Evolutionary conservation across 2,888 invertebrate genomes (phyloP), one percentile per base, ranked within the genome.

Genomic region (Drosophila atroscutellata): DNA sequence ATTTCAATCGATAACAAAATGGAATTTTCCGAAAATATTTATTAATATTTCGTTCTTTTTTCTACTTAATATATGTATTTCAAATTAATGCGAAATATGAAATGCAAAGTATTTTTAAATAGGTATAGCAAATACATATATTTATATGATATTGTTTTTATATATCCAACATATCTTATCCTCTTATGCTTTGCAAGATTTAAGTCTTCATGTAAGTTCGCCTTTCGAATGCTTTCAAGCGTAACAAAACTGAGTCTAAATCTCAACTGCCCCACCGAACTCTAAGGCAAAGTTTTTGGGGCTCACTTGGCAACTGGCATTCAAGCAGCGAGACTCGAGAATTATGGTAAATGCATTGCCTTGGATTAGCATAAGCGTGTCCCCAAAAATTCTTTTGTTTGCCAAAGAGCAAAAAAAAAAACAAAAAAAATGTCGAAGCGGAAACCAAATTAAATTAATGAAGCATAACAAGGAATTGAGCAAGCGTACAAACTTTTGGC

Each of bases 391-490:
- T 68, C 61, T 58, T 77, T 76, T 85, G 72, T 67, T 69, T 77
- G 49, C 49, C 50, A 45, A 37, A 30, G 24, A 34, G 26, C 20
- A 28, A 37, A 20, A 26, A 18, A 15, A 52, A 26, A 18, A 15
- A 52, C 26, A 13, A 39, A n/a, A 36, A 55, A 64, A 59, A 66
- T 64, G 8, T 11, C 20, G 15, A 71, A 71, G 69, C 80, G 66
- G 61, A 83, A 78, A 73, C 67, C 73, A 86, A 86, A 83, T 81
- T 69, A 86, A 84, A 78, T 84, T 89, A 86, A 84, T 89, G 84
- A 84, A 84, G 76, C 84, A 72, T 75, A 78, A 75, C 84, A 74
- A 65, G 76, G 70, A 84, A 62, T 66, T 67, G 65, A 47, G 55
- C 75, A 72, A 62, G 70, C 65, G 50, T 24, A 77, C 59, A 85